Evolutionary conservation across 2,888 invertebrate genomes (phyloP), one percentile per base, ranked within the genome.

Genomic region (Aricia artaxerxes): DNA sequence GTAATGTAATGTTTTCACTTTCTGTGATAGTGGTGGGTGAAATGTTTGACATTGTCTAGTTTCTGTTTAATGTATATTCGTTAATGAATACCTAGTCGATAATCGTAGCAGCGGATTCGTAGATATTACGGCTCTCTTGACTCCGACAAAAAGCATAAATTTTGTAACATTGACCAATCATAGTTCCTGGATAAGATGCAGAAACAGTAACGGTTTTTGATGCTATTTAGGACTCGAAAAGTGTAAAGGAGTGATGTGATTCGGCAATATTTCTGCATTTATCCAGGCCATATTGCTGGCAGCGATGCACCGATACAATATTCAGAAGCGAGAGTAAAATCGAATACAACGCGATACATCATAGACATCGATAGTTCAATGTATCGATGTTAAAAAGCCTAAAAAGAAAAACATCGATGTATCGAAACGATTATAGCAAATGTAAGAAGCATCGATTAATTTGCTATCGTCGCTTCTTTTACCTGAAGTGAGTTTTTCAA

Each of bases 311-410:
- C 35, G 13, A 38, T 69, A 69, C 69, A 35, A 69, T 69, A 69
- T 35, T 38, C 35, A 69, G 35, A 69, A 69, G 69, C 69, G 76
- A 64, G 53, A 75, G 75, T 49, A 75, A 24, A 49, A 75, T 75
- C 75, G 44, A 75, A 75, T 49, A 44, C 73, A 73, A 73, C 73
- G 64, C 31, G 64, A 64, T 31, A 64, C 69, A 38, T 16, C 69
- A 38, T 38, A 69, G 24, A 69, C 69, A 69, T 9, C 69, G 69
- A 69, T 64, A 38, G 35, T 38, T 69, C 13, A 69, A 69, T 69
- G 35, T 69, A 69, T 35, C 69, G 69, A 69, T 35, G 4, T 69
- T 4, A 69, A 38, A 69, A 69, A 69, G 69, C 69, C 69, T 69
- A 69, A 35, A 69, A 69, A 69, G 35, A 69, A 69, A 69, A 69